Percentiles rank a stretch among this genome's conserved stretches.
Evolutionary conservation across 2,797 vertebrate species (phyloP).

Genomic region (Sternarchorhynchus goeldii): DNA sequence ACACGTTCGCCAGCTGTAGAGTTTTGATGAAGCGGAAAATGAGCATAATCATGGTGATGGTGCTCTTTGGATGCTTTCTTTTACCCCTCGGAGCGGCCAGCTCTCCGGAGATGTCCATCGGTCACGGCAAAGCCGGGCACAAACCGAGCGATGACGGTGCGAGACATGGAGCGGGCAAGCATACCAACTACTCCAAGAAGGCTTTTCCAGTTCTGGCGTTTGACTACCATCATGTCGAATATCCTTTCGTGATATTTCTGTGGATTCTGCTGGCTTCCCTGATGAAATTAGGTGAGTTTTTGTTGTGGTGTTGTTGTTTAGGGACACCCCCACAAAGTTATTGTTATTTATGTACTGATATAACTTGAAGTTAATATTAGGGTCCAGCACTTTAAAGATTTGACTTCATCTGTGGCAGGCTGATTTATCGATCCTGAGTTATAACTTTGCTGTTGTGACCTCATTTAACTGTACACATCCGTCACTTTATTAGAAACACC

Average conservation of each 20-base stretch:
- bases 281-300: conserved; percentile 92
- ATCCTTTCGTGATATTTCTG: conserved; percentile 86
- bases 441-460: too few species aligned
- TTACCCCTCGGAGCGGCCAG: conserved; percentile 60
- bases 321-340: background rate
- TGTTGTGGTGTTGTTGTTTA: conserved; percentile 23
- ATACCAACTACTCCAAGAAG: conserved; percentile 67
- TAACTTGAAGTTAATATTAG: too few species aligned
- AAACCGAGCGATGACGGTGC: background rate
- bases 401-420: too few species aligned
- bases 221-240: conserved; percentile 77
- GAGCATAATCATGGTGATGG: conserved; percentile 59
- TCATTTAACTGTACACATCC: too few species aligned
- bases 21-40: background rate
- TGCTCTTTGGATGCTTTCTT: conserved; percentile 61
- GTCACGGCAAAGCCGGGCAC: background rate
- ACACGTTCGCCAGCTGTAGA: too few species aligned
- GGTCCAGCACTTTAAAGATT: too few species aligned
- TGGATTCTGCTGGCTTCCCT: conserved; percentile 95
- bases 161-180: background rate
- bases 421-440: too few species aligned
- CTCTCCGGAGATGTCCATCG: conserved; percentile 53
- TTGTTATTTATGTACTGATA: too few species aligned
- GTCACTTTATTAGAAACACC: too few species aligned
- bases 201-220: conserved; percentile 85